These are phyloP conservation scores for Hippoglossus stenolepis DNA, from an alignment of 2,113 vertebrate genomes.

Conservation along the genomic window DNA sequence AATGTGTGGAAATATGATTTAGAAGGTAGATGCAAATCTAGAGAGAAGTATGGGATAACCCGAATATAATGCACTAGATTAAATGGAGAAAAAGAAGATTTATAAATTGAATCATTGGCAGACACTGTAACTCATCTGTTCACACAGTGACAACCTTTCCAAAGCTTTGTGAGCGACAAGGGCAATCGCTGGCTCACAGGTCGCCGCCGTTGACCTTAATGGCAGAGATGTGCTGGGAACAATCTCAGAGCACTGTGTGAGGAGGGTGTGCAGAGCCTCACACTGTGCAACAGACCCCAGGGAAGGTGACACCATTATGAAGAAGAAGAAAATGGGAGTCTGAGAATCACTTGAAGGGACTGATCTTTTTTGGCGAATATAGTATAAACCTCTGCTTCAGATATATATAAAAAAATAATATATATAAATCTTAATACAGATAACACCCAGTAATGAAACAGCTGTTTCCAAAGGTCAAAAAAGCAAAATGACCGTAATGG, in stretches of 20 bases:
- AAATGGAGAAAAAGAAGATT: not conserved
- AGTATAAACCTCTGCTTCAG: not conserved
- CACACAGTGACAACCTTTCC: not conserved
- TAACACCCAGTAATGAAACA: not conserved
- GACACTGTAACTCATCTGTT: not conserved
- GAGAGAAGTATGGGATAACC: not conserved
- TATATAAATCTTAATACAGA: not conserved
- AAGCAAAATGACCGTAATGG: not conserved
- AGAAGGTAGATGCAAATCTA: not conserved
- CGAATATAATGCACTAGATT: not conserved
- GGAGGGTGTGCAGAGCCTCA: slow-evolving; percentile 20
- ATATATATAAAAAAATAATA: no score
- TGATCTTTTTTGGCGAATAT: not conserved
- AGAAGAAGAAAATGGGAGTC: not conserved
- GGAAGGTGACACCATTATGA: slow-evolving; percentile 54
- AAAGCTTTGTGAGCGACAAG: not conserved
- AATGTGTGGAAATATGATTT: slow-evolving; percentile 1
- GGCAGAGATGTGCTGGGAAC: slow-evolving; percentile 20
- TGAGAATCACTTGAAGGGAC: not conserved
- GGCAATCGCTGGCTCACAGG: not conserved
- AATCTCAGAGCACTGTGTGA: slow-evolving; percentile 53
- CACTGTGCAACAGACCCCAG: slow-evolving; percentile 31
- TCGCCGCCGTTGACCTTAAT: slow-evolving; percentile 46
- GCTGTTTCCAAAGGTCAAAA: not conserved
- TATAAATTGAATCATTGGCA: not conserved